Percentiles rank a stretch among this genome's conserved stretches.
Evolutionary conservation across 2,113 vertebrate genomes (phyloP).

Genomic region (Indri indri): DNA sequence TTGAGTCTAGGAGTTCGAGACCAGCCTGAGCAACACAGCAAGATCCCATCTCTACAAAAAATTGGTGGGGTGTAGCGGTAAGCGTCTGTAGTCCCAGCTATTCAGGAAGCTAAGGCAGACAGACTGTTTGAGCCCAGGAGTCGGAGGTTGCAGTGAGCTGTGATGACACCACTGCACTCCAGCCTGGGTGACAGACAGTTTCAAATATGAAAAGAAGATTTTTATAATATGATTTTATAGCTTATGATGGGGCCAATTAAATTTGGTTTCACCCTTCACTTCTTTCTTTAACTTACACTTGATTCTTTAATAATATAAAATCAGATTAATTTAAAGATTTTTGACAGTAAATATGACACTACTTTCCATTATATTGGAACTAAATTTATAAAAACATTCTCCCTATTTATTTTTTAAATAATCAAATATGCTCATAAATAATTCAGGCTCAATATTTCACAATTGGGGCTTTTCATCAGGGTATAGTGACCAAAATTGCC

Average conservation of each 20-base stretch:
- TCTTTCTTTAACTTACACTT: background rate
- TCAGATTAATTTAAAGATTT: background rate
- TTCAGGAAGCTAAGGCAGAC: too few relatives aligned
- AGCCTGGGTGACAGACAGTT: background rate
- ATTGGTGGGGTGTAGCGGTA: too few relatives aligned
- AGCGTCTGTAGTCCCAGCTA: too few relatives aligned
- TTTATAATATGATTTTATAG: background rate
- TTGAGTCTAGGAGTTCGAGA: too few relatives aligned
- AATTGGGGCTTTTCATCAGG: background rate
- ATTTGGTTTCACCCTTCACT: background rate
- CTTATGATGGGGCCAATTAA: background rate
- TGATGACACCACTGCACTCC: too few relatives aligned
- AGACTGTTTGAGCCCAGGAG: too few relatives aligned
- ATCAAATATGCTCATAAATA: background rate
- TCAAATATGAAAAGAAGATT: background rate
- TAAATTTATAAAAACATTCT: background rate
- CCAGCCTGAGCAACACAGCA: too few relatives aligned
- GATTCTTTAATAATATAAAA: constrained; percentile 1
- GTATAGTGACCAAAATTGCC: background rate
- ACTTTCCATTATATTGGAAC: background rate
- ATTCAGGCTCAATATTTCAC: background rate
- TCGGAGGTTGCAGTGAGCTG: too few relatives aligned
- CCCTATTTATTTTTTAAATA: background rate
- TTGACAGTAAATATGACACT: background rate
- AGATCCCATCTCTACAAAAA: too few relatives aligned